Conservation (phyloP, 2,888 invertebrate species). For the Nesidiocoris tenuis region DNA sequence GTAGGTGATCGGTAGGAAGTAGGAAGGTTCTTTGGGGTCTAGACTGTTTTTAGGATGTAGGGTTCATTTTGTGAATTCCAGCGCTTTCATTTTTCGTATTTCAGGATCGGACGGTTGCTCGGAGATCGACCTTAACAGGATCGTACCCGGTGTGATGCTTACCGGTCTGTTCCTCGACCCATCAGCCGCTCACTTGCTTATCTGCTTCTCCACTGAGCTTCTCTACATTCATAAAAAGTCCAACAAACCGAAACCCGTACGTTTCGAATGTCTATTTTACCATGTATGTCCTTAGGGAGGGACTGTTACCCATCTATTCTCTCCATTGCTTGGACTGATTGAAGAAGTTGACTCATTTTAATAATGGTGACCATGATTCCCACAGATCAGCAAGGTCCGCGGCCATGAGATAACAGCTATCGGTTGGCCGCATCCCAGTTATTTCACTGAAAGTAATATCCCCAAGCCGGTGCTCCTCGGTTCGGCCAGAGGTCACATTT, state of each 20-base stretch:
- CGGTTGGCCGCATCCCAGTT: conserved; percentile 71
- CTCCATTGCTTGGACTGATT: neutral
- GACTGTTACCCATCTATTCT: too few relatives aligned
- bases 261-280: conserved; percentile 10
- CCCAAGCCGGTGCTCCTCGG: conserved; percentile 74
- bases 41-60: too few relatives aligned
- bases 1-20: too few relatives aligned
- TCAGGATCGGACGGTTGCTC: conserved; percentile 53
- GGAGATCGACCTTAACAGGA: conserved; percentile 74
- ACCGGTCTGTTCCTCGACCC: conserved; percentile 79
- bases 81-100: too few relatives aligned
- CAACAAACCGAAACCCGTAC: conserved; percentile 67
- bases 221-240: conserved; percentile 77
- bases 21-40: too few relatives aligned
- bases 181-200: conserved; percentile 78
- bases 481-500: conserved; percentile 83
- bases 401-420: conserved; percentile 87
- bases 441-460: conserved; percentile 52
- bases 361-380: conserved; percentile 18
- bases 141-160: conserved; percentile 62
- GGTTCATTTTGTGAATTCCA: too few relatives aligned
- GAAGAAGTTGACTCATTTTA: neutral
- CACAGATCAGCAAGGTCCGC: conserved; percentile 62
- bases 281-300: too few relatives aligned
- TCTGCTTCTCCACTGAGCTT: conserved; percentile 75